Conservation (phyloP, 2,113 vertebrate species). For the Grammomys dolichurus region DNA sequence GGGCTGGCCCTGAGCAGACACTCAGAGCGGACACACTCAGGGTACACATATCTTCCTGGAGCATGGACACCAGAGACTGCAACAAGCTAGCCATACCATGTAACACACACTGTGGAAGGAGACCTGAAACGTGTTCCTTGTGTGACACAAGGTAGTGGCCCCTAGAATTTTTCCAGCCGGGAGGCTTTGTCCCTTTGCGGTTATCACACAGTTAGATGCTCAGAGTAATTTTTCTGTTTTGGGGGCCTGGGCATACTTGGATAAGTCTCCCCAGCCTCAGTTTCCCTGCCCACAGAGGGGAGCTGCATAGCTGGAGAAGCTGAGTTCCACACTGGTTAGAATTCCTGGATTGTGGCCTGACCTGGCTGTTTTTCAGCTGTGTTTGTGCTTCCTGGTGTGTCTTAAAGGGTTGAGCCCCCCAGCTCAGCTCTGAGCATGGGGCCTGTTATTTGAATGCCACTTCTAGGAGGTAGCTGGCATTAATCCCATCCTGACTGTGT, state of each 20-base stretch:
- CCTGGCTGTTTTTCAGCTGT: background rate
- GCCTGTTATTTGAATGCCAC: background rate
- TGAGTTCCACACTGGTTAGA: background rate
- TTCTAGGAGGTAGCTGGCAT: background rate
- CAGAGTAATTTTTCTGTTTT: background rate
- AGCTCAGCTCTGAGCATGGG: background rate
- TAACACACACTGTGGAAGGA: background rate
- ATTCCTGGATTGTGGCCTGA: background rate
- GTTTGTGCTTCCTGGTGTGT: background rate
- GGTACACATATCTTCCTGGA: background rate
- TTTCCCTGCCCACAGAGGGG: background rate
- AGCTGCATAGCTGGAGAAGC: background rate
- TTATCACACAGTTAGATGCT: background rate
- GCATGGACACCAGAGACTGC: background rate
- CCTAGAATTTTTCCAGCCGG: slow-evolving; percentile 1
- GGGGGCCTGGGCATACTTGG: background rate
- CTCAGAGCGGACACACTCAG: slow-evolving; percentile 14
- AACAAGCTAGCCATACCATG: background rate
- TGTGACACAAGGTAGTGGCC: background rate
- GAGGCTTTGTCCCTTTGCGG: background rate
- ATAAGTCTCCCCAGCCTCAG: background rate
- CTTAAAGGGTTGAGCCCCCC: background rate
- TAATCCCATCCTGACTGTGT: background rate
- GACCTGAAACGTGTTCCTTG: background rate
- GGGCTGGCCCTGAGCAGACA: slow-evolving; percentile 54